phyloP scores from a whole-genome alignment of 2,113 vertebrate species.

The Numenius arquata region DNA sequence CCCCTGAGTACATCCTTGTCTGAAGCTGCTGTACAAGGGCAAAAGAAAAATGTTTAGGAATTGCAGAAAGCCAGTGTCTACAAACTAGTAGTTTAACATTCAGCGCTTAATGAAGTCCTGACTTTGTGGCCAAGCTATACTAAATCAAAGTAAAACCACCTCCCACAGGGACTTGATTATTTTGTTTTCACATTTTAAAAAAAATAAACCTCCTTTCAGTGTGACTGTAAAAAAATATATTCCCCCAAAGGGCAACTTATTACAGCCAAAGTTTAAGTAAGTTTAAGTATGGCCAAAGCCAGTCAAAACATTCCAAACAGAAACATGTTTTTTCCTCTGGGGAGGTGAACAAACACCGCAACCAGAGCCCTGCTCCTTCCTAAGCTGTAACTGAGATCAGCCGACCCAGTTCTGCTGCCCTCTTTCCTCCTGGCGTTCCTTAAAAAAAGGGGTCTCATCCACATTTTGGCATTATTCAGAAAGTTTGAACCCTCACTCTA shows the following conservation, averaged over 20 bases:
- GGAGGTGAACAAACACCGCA: not conserved
- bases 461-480: not conserved
- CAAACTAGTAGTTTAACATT: not conserved
- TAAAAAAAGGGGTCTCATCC: not conserved
- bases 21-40: not conserved
- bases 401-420: not conserved
- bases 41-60: not conserved
- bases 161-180: not conserved
- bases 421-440: not conserved
- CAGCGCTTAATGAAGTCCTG: not conserved
- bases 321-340: not conserved
- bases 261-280: not conserved
- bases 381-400: not conserved
- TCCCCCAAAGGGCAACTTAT: not conserved
- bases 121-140: not conserved
- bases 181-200: not conserved
- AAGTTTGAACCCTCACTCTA: not conserved
- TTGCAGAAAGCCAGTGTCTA: not conserved
- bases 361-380: not conserved
- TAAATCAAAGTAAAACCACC: not conserved
- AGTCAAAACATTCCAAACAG: not conserved
- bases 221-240: not conserved
- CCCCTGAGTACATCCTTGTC: not conserved
- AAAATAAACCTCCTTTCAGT: not conserved
- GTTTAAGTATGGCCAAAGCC: not conserved